These are phyloP conservation scores for Limenitis camilla DNA, from an alignment of 2,888 invertebrate species.

Conservation along the genomic window DNA sequence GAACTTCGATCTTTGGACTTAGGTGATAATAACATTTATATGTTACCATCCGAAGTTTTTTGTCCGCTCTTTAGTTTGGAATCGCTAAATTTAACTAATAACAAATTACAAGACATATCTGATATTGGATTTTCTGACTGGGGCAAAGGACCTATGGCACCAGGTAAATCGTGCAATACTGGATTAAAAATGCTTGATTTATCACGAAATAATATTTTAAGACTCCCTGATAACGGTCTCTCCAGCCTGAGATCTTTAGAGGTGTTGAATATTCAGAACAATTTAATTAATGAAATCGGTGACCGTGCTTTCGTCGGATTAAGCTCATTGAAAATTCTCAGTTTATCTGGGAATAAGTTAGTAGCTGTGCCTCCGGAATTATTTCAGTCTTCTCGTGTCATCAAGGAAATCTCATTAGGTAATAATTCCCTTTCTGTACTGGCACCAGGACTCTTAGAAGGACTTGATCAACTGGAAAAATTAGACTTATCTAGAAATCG, in stretches of 20 bases:
- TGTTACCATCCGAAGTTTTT: slow-evolving; percentile 80
- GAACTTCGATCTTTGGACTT: slow-evolving; percentile 80
- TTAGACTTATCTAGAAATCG: slow-evolving; percentile 84
- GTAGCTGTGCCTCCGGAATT: slow-evolving; percentile 85
- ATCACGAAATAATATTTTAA: slow-evolving; percentile 81
- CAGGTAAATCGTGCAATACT: slow-evolving; percentile 81
- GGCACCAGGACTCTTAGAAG: slow-evolving; percentile 83
- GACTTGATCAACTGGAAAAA: slow-evolving; percentile 81
- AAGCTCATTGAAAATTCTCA: slow-evolving; percentile 79
- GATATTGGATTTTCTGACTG: slow-evolving; percentile 85
- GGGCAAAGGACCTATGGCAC: slow-evolving; percentile 78
- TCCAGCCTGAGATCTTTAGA: slow-evolving; percentile 80
- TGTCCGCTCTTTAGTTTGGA: slow-evolving; percentile 82
- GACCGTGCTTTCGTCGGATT: slow-evolving; percentile 84
- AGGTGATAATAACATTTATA: slow-evolving; percentile 85
- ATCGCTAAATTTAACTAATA: slow-evolving; percentile 82
- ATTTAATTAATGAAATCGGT: slow-evolving; percentile 82
- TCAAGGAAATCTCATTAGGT: slow-evolving; percentile 82
- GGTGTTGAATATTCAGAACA: slow-evolving; percentile 82
- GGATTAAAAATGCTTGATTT: slow-evolving; percentile 82
- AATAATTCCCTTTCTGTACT: slow-evolving; percentile 87
- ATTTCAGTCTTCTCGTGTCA: slow-evolving; percentile 81
- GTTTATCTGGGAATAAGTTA: slow-evolving; percentile 86
- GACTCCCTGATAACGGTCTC: slow-evolving; percentile 81
- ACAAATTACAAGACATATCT: slow-evolving; percentile 84